Base-by-base conservation (phyloP, 2,797 vertebrate genomes). In the Trematocara caparti region DNA sequence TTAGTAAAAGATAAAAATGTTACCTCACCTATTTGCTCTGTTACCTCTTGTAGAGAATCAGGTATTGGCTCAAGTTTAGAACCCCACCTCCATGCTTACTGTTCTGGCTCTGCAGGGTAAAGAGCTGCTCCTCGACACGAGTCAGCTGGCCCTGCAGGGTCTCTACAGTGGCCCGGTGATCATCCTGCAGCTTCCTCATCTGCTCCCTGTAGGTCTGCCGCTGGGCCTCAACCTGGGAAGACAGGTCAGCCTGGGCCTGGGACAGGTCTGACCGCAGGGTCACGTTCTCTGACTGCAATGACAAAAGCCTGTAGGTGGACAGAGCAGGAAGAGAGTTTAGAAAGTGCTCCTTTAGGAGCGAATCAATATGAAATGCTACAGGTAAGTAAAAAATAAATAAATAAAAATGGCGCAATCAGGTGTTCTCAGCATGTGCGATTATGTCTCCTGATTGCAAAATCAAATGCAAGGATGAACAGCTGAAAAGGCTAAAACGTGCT, bases 101-200 rank as follows among this genome's bases (percentile, higher is more conserved):
- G 95, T 90, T 96, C 77, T 98, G 98, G 84, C 92, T 98, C 95
- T 97, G 97, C 72, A 97, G 92, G 80, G 95, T 96, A 91, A 97
- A 98, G 24, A 98, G 96, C 53, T 99, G 98, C 59, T 96, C 87
- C 95, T 99, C 98, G 53, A 98, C 95, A 40, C 96, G 96, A 59
- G 94, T 95, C 66, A 99, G 95, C 51, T 99, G 98, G 73, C 97
- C 94, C 90, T 99, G 98, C 86, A 99, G 94, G 0, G 96, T 98
- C 90, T 99, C 98, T 78, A 98, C 93, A 0, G 98, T 98, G 84
- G 96, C 96, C 78, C 97, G 94, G 90, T 99, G 98, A 71, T 99
- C 97, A 3, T 98, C 98, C 87, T 99, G 98, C 78, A 98, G 84
- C 79, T 97, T 97, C 80, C 96, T 96, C 66, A 97, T 88, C 92